Conservation (phyloP, 1,140 invertebrate species). For the Aradophagus sp. region DNA sequence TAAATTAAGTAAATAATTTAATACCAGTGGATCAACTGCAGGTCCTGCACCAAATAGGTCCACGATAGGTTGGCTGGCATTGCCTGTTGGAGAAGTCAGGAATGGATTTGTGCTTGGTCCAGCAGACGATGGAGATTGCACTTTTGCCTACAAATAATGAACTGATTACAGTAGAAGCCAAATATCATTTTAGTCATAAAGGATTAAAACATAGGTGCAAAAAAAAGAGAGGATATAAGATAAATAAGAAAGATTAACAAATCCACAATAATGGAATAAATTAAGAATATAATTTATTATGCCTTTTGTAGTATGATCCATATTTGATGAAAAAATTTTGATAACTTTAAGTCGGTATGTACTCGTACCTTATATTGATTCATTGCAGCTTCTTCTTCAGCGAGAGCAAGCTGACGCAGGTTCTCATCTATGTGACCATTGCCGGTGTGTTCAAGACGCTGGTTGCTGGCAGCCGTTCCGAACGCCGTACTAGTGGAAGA, state of each 20-base stretch:
- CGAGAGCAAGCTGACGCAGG: slow-evolving; percentile 88
- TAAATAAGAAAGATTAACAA: slow-evolving; percentile 2
- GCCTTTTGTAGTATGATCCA: too few relatives aligned
- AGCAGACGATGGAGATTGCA: slow-evolving; percentile 81
- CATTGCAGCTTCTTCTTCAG: slow-evolving; percentile 95
- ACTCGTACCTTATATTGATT: slow-evolving; percentile 97
- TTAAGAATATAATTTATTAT: too few relatives aligned
- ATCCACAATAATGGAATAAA: neutral
- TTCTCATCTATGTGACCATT: slow-evolving; percentile 89
- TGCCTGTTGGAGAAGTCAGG: slow-evolving; percentile 78
- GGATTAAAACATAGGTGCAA: too few relatives aligned
- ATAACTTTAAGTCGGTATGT: too few relatives aligned
- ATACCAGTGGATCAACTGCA: slow-evolving; percentile 70
- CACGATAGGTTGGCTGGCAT: slow-evolving; percentile 81
- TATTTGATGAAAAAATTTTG: too few relatives aligned
- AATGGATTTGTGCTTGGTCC: slow-evolving; percentile 89
- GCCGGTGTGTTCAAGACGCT: slow-evolving; percentile 80
- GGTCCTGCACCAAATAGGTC: slow-evolving; percentile 84
- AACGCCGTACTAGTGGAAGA: slow-evolving; percentile 91
- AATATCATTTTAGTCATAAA: too few relatives aligned
- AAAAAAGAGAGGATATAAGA: too few relatives aligned
- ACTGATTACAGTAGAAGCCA: slow-evolving; percentile 6
- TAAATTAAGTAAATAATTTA: too few relatives aligned
- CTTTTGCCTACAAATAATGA: slow-evolving; percentile 79
- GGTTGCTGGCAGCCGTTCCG: slow-evolving; percentile 85